Percentiles rank a stretch among this genome's conserved stretches.
Evolutionary conservation across 2,888 invertebrate genomes (phyloP).

Genomic region (Chydorus sphaericus): DNA sequence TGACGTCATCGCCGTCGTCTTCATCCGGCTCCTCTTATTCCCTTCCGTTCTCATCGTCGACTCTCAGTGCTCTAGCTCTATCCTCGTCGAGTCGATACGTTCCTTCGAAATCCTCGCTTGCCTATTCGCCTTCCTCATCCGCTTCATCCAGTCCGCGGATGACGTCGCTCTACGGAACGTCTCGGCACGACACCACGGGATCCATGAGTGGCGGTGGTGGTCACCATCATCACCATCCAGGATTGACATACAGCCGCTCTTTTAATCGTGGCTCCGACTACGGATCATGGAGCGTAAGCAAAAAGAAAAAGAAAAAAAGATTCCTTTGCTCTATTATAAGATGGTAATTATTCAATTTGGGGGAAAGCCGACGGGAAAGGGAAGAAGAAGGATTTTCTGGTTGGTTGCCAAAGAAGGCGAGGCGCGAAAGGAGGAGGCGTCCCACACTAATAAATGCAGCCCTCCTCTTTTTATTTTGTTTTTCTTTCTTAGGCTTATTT

Average conservation of each 20-base stretch:
- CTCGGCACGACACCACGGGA: background rate
- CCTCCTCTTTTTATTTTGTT: background rate
- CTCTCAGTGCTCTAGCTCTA: conserved; percentile 13
- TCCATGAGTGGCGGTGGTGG: background rate
- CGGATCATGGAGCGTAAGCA: conserved; percentile 11
- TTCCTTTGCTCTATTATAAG: background rate
- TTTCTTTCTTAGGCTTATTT: no score
- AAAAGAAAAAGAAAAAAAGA: background rate
- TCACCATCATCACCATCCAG: background rate
- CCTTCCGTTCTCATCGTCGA: conserved; percentile 34
- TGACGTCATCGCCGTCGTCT: conserved; percentile 43
- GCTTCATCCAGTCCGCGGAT: conserved; percentile 10
- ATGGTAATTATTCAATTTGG: background rate
- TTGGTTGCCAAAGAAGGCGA: no score
- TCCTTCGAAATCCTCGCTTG: conserved; percentile 13
- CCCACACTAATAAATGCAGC: no score
- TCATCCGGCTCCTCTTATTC: conserved; percentile 42
- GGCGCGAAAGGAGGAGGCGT: no score
- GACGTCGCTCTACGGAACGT: conserved; percentile 2
- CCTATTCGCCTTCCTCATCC: conserved; percentile 17
- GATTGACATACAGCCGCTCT: background rate
- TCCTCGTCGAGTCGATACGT: conserved; percentile 12
- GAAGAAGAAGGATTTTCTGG: background rate
- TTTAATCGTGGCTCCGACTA: conserved; percentile 9
- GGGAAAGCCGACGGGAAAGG: background rate